These are phyloP conservation scores for Agapetus fuscipes DNA, from an alignment of 2,888 invertebrate genomes.

Conservation along the genomic window DNA sequence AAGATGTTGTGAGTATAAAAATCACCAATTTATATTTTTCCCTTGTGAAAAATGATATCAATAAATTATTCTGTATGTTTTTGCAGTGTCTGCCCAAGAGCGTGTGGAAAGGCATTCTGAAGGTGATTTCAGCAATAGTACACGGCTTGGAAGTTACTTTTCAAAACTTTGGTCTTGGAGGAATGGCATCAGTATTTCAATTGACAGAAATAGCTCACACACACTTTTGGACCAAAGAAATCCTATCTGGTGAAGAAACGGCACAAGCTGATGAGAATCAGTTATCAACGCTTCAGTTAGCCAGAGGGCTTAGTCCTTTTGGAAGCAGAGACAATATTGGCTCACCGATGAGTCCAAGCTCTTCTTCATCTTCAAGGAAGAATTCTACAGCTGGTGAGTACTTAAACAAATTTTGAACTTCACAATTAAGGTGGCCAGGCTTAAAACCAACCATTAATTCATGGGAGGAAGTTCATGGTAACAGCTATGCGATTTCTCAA, in stretches of 20 bases:
- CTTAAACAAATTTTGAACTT: too few relatives aligned
- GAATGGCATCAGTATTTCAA: constrained; percentile 96
- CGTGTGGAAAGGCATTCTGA: constrained; percentile 95
- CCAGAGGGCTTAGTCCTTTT: constrained; percentile 53
- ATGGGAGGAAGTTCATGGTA: too few relatives aligned
- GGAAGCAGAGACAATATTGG: constrained; percentile 59
- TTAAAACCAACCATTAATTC: too few relatives aligned
- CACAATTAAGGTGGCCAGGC: too few relatives aligned
- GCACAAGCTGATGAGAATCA: constrained; percentile 35
- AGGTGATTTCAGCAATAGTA: constrained; percentile 80
- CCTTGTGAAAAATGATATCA: constrained; percentile 1
- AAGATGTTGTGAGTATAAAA: constrained; percentile 76
- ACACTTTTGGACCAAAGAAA: constrained; percentile 91
- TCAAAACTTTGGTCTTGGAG: constrained; percentile 88
- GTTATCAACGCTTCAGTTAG: constrained; percentile 21
- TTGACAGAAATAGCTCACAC: constrained; percentile 98
- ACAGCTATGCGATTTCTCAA: too few relatives aligned
- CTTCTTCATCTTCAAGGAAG: constrained; percentile 52
- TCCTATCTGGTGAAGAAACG: constrained; percentile 49
- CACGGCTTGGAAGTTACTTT: constrained; percentile 88
- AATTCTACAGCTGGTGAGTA: constrained; percentile 55
- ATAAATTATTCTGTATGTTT: constrained; percentile 3
- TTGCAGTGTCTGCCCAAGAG: constrained; percentile 76
- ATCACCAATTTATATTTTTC: not conserved
- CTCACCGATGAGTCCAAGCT: constrained; percentile 53